Percentiles rank a stretch among this genome's conserved stretches.
These are phyloP conservation scores for Cataglyphis altisquamis DNA, from an alignment of 2,888 invertebrate genomes.

Conservation along the genomic window DNA sequence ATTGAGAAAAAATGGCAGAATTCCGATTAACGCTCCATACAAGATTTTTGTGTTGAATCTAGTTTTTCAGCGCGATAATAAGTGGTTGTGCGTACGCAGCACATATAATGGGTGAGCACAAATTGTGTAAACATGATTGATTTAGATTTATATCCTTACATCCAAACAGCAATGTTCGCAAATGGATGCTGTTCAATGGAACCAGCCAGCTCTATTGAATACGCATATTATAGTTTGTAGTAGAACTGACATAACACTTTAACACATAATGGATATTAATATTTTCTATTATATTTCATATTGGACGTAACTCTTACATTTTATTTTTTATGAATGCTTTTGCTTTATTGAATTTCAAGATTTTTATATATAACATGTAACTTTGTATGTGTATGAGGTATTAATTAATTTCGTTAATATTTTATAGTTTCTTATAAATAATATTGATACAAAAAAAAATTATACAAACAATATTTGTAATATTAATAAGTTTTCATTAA, in stretches of 20 bases:
- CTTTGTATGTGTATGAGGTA: not conserved
- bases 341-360: not conserved
- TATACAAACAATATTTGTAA: not conserved
- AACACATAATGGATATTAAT: not conserved
- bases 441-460: not conserved
- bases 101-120: not conserved
- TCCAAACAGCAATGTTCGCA: not conserved
- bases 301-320: not conserved
- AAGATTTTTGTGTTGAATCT: not conserved
- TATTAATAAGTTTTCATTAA: constrained; percentile 1
- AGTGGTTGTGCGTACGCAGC: not conserved
- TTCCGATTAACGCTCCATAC: not conserved
- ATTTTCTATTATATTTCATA: not conserved
- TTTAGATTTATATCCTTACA: not conserved
- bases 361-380: not conserved
- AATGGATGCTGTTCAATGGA: not conserved
- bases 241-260: not conserved
- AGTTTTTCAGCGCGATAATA: not conserved
- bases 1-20: not conserved
- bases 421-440: not conserved
- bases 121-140: not conserved
- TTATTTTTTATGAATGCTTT: not conserved
- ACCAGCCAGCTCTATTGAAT: not conserved
- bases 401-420: constrained; percentile 3
- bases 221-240: not conserved